Conservation (phyloP, 2,113 vertebrate species). For the Ictalurus punctatus region DNA sequence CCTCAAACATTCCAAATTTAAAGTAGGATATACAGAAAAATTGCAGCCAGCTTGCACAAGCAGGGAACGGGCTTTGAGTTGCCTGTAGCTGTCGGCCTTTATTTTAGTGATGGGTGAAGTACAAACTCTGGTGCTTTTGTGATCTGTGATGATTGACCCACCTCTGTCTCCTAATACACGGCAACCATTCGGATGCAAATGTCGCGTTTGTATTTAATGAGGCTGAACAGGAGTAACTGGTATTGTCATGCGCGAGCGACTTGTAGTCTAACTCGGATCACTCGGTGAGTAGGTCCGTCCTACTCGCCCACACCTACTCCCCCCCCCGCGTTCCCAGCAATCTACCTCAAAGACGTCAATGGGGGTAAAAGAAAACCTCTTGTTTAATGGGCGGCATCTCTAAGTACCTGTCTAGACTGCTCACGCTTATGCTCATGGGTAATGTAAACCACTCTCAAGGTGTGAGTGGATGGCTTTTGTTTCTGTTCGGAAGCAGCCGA, state of each 20-base stretch:
- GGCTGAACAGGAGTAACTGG: not conserved
- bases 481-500: not conserved
- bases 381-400: conserved; percentile 20
- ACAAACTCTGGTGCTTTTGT: conserved; percentile 6
- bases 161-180: conserved; percentile 21
- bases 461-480: conserved; percentile 33
- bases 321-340: not conserved
- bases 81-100: not conserved
- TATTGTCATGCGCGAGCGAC: conserved; percentile 40
- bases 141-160: not conserved
- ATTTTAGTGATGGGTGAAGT: not conserved
- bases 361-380: conserved; percentile 27
- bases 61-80: not conserved
- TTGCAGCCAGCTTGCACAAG: not conserved
- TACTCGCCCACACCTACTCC: not conserved
- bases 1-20: not conserved
- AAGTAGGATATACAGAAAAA: not conserved
- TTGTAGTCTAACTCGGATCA: conserved; percentile 20
- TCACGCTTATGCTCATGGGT: conserved; percentile 22
- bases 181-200: conserved; percentile 28
- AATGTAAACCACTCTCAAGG: conserved; percentile 22
- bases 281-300: not conserved
- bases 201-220: conserved; percentile 32
- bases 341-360: conserved; percentile 23
- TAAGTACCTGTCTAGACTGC: conserved; percentile 50